Conservation (phyloP, 2,797 vertebrate genomes). For the Mallotus villosus region DNA sequence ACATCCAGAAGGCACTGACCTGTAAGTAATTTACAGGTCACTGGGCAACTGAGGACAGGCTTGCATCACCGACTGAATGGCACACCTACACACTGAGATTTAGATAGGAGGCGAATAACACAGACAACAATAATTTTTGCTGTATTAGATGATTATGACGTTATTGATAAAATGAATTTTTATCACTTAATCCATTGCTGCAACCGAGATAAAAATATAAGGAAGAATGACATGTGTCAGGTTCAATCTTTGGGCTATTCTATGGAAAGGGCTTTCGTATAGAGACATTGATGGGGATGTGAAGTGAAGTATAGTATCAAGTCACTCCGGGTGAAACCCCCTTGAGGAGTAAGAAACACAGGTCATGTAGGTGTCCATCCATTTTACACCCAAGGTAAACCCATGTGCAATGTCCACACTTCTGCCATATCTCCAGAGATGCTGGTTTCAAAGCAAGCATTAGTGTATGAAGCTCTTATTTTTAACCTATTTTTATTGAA, state of each 20-base stretch:
- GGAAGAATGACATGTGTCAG: slow-evolving; percentile 34
- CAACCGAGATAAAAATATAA: neutral
- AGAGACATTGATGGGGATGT: slow-evolving; percentile 61
- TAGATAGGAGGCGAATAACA: neutral
- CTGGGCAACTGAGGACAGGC: slow-evolving; percentile 20
- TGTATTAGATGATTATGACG: no score
- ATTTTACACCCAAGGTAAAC: slow-evolving; percentile 50
- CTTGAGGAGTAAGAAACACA: slow-evolving; percentile 43
- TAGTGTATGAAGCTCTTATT: neutral
- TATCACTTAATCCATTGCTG: neutral
- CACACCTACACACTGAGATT: neutral
- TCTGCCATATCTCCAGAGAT: neutral
- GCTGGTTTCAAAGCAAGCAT: neutral
- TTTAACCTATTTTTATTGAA: neutral
- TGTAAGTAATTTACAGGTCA: slow-evolving; percentile 58
- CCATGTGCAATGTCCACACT: slow-evolving; percentile 23
- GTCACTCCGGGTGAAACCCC: slow-evolving; percentile 53
- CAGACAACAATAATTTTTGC: neutral
- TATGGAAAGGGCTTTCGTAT: slow-evolving; percentile 50
- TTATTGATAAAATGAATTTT: no score
- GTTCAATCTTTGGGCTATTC: slow-evolving; percentile 60
- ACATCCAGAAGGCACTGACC: slow-evolving; percentile 53
- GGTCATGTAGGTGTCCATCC: slow-evolving; percentile 59
- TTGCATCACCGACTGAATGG: slow-evolving; percentile 11
- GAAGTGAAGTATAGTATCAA: slow-evolving; percentile 66